Evolutionary conservation across 2,113 vertebrate genomes (phyloP).

Genomic region (Scomber colias): DNA sequence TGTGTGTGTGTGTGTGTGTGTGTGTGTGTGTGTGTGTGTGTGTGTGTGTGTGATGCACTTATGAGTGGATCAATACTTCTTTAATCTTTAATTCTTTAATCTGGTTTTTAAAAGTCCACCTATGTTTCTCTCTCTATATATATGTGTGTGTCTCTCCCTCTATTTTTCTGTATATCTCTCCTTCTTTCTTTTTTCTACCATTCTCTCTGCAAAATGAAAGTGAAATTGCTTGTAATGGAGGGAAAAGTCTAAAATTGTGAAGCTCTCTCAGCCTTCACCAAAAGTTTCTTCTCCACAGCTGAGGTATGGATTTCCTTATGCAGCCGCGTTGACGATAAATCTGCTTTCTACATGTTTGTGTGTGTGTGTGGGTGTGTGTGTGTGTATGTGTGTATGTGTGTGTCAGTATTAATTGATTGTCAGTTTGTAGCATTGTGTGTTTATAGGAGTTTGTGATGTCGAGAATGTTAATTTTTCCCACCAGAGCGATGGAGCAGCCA

Average conservation of each 20-base stretch:
- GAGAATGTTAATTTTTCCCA: constrained; percentile 76
- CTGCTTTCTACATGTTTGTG: constrained; percentile 19
- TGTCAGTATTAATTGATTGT: constrained; percentile 62
- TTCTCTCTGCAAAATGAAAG: constrained; percentile 3
- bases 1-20: no score
- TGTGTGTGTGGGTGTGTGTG: background rate
- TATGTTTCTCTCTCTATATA: constrained; percentile 41
- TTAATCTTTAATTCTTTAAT: constrained; percentile 81
- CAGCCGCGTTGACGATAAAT: constrained; percentile 36
- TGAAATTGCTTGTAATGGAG: constrained; percentile 11
- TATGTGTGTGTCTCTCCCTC: background rate
- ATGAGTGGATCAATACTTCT: constrained; percentile 91
- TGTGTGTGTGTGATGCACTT: constrained; percentile 67
- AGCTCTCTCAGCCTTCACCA: constrained; percentile 15
- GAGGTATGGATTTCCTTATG: constrained; percentile 25
- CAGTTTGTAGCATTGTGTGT: constrained; percentile 69
- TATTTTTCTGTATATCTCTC: background rate
- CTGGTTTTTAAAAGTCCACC: constrained; percentile 91
- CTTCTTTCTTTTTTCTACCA: constrained; percentile 7
- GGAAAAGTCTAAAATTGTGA: constrained; percentile 13
- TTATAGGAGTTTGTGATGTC: constrained; percentile 68
- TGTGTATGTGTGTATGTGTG: constrained; percentile 25
- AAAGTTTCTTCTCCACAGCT: constrained; percentile 28
- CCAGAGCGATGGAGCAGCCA: constrained; percentile 69
- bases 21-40: no score